Percentiles rank a stretch among this genome's conserved stretches.
Evolutionary conservation across 2,797 vertebrate genomes (phyloP).

Genomic region (Gobio occitaniae): DNA sequence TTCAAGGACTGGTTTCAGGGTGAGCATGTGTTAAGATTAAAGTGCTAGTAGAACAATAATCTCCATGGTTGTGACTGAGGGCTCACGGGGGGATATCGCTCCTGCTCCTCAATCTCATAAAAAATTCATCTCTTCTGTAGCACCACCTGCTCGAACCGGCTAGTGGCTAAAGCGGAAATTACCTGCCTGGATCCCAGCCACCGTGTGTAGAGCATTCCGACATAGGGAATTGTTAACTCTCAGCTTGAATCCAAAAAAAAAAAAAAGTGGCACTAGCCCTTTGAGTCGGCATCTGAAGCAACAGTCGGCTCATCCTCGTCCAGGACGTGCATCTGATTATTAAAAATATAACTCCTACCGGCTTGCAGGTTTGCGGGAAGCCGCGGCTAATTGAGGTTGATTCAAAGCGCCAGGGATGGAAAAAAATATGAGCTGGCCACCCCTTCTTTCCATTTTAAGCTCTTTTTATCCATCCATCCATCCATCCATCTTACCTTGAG

Average conservation of each 20-base stretch:
- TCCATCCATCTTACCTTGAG: constrained; percentile 10
- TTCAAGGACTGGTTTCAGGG: constrained; percentile 17
- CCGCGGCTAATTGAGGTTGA: constrained; percentile 44
- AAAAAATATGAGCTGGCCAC: background rate
- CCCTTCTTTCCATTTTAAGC: background rate
- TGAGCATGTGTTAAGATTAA: constrained; percentile 28
- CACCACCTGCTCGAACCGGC: background rate
- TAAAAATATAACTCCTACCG: constrained; percentile 35
- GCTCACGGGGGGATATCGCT: constrained; percentile 12
- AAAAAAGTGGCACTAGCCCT: background rate
- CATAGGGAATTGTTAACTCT: background rate
- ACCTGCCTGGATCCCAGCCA: constrained; percentile 6
- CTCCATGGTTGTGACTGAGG: constrained; percentile 9
- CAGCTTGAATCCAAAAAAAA: background rate
- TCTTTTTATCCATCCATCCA: background rate
- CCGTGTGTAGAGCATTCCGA: background rate
- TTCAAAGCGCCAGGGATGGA: constrained; percentile 24
- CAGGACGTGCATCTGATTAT: constrained; percentile 44
- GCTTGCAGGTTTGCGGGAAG: constrained; percentile 36
- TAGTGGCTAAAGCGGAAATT: constrained; percentile 28
- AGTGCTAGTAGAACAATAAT: constrained; percentile 6
- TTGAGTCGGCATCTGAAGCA: background rate
- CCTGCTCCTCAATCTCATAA: constrained; percentile 34
- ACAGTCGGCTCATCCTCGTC: constrained; percentile 16
- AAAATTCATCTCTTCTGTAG: constrained; percentile 8